A percentile compares a stretch with the other conserved stretches of the same genome.
Evolutionary conservation across 2,113 vertebrate genomes (phyloP).

Genomic region (Euleptes europaea): DNA sequence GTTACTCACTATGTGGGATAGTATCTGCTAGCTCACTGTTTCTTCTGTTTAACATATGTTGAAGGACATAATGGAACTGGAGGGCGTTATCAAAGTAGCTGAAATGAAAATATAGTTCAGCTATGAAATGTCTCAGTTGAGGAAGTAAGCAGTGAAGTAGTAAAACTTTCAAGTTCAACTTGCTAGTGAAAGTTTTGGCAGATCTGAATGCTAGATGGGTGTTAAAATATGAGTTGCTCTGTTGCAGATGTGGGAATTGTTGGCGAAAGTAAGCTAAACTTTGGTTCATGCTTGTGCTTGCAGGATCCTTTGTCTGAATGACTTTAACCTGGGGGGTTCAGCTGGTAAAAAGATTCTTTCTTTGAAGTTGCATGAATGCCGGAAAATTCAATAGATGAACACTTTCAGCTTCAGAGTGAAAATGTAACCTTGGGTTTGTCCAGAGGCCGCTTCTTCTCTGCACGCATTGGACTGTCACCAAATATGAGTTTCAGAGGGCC

Average conservation of each 20-base stretch:
- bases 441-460: no score
- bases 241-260: background rate
- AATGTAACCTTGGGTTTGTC: no score
- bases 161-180: background rate
- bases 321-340: background rate
- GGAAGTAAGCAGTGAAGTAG: background rate
- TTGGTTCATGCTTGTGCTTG: background rate
- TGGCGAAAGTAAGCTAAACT: background rate
- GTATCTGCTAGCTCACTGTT: background rate
- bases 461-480: no score
- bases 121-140: background rate
- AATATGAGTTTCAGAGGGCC: no score
- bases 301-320: background rate
- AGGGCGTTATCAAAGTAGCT: background rate
- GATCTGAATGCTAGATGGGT: slow-evolving; percentile 1
- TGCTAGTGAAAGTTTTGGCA: slow-evolving; percentile 4
- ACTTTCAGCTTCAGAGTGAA: no score
- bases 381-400: no score
- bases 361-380: no score
- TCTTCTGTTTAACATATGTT: background rate
- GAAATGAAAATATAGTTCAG: background rate
- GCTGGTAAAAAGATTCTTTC: background rate
- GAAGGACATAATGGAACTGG: background rate
- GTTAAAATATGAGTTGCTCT: background rate
- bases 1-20: background rate